Conservation (phyloP, 2,797 vertebrate genomes). For the Australoheros facetus region DNA sequence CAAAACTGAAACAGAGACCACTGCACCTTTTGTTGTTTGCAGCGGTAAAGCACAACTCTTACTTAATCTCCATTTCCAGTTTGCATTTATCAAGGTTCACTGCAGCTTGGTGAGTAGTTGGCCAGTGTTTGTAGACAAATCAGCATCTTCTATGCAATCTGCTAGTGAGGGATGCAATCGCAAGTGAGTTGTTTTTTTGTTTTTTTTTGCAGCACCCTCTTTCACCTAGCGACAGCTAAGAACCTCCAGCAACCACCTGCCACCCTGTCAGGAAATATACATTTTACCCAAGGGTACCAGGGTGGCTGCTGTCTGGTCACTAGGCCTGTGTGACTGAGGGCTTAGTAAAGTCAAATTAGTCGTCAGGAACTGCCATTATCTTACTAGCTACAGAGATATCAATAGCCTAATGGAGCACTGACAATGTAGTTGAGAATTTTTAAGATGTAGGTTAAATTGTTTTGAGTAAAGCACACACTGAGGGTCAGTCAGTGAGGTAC, state of each 20-base stretch:
- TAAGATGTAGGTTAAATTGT: neutral
- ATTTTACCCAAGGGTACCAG: neutral
- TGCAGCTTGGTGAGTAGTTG: neutral
- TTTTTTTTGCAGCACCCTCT: neutral
- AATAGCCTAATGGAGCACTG: neutral
- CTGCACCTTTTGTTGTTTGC: neutral
- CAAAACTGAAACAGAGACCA: neutral
- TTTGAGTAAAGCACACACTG: neutral
- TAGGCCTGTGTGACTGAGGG: neutral
- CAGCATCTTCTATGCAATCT: neutral
- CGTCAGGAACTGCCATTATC: neutral
- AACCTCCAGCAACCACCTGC: neutral
- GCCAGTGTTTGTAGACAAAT: neutral
- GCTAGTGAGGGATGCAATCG: neutral
- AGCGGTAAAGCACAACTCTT: neutral
- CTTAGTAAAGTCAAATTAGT: neutral
- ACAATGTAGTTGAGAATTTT: neutral
- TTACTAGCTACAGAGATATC: neutral
- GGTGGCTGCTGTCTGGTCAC: no score
- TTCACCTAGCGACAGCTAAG: neutral
- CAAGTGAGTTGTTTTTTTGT: neutral
- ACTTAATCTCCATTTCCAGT: neutral
- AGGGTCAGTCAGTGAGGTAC: neutral
- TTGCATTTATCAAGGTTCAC: neutral
- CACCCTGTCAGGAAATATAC: neutral